Base-by-base conservation (phyloP, 2,113 vertebrate genomes). In the Antechinus flavipes region DNA sequence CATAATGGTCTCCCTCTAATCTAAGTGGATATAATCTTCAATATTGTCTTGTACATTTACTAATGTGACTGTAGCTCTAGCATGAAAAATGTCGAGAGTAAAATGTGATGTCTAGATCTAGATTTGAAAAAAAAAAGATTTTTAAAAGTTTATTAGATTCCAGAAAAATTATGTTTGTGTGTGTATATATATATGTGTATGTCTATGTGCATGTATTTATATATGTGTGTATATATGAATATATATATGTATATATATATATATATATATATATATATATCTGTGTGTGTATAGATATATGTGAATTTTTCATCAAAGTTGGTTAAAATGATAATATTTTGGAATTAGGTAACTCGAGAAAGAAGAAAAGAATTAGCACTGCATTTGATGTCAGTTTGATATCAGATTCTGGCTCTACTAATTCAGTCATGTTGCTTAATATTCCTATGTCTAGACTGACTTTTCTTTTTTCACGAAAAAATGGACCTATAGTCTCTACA, bases 291-390 rank as follows among this genome's bases (percentile, higher is more conserved):
- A 54, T 54, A 55, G 50, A 50, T 22, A 55, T 23, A 56, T 56
- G 30, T 91, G 2, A 84, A 52, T 52, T 10, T 12, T 89, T 90
- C 93, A 93, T 91, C 95, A 89, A 96, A 95, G 19, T 91, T 56
- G 49, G 16, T 1, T 92, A 23, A 96, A 91, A 61, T 2, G 89
- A 96, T 35, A 52, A 23, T 22, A 55, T 58, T 93, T 95, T 90
- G 91, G 93, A 92, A 3, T 1, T 2, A 52, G n/a, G 54, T 9
- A 92, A 92, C 25, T 0, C 46, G 93, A 23, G 4, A 94, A 95
- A 93, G 53, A 58, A 24, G 90, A 35, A 30, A 68, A 68, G 3
- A n/a, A 68, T 16, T 4, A 68, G 35, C 61, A 16, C 30, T 68
- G 30, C 2, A 16, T 68, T 12, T 35, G 10, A 30, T 35, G 30